phyloP scores from a whole-genome alignment of 2,113 vertebrate genomes.

The Aphyosemion australe region DNA sequence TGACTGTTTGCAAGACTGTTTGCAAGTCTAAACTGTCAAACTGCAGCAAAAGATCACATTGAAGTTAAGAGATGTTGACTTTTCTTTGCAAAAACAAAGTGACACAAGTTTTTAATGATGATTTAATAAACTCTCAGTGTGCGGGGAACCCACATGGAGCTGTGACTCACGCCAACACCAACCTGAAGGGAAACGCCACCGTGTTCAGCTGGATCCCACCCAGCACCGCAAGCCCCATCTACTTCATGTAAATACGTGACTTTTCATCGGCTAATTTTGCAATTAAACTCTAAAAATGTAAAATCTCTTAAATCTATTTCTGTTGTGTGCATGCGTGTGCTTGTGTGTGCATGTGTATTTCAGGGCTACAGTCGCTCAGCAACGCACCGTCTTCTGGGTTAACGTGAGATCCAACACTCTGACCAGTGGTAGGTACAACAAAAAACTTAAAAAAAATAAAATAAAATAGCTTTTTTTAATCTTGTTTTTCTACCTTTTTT shows the following conservation, averaged over 20 bases:
- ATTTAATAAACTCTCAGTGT: constrained; percentile 29
- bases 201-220: constrained; percentile 52
- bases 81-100: no score
- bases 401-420: constrained; percentile 36
- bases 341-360: background rate
- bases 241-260: constrained; percentile 41
- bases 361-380: constrained; percentile 50
- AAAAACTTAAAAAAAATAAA: no score
- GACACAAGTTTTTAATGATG: background rate
- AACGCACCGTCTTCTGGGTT: constrained; percentile 45
- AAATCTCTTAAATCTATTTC: no score
- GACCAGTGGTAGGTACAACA: constrained; percentile 21
- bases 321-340: background rate
- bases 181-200: constrained; percentile 52
- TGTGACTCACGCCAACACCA: constrained; percentile 57
- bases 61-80: no score
- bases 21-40: background rate
- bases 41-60: background rate
- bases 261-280: background rate
- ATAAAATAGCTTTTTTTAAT: no score
- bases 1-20: no score
- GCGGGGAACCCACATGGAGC: constrained; percentile 38
- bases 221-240: constrained; percentile 8
- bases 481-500: background rate
- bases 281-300: no score